Conservation (phyloP, 2,797 vertebrate genomes). For the Xenopus petersii region DNA sequence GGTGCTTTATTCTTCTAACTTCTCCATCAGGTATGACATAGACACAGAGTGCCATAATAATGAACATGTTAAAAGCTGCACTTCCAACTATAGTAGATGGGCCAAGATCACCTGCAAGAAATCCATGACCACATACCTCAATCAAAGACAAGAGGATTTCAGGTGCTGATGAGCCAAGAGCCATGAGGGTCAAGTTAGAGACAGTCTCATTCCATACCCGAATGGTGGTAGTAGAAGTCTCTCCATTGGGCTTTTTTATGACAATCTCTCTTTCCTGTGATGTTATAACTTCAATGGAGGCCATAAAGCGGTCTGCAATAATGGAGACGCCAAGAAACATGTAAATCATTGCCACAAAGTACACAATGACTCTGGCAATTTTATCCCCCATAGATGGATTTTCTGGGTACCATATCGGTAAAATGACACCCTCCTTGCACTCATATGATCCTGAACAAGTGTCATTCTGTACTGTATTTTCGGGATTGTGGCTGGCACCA, state of each 20-base stretch:
- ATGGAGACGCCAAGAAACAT: constrained; percentile 98
- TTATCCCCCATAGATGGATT: constrained; percentile 98
- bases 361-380: constrained; percentile 96
- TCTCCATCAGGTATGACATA: constrained; percentile 94
- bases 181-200: constrained; percentile 97
- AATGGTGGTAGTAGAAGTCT: constrained; percentile 90
- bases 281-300: constrained; percentile 96
- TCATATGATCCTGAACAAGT: constrained; percentile 82
- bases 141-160: constrained; percentile 95
- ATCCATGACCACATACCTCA: constrained; percentile 91
- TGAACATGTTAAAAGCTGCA: constrained; percentile 98
- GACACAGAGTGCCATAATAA: constrained; percentile 95
- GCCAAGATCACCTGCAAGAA: constrained; percentile 88
- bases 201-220: constrained; percentile 97
- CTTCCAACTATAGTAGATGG: constrained; percentile 95
- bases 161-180: constrained; percentile 91
- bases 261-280: constrained; percentile 94
- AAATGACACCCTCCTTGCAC: constrained; percentile 89
- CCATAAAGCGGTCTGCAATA: constrained; percentile 98
- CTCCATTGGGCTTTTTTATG: constrained; percentile 91
- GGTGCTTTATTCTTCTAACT: constrained; percentile 92
- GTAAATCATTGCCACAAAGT: constrained; percentile 97
- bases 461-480: constrained; percentile 73
- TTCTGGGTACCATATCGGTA: constrained; percentile 98
- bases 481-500: constrained; percentile 75